Conservation (phyloP, 2,797 vertebrate genomes). For the Danio albolineatus region DNA sequence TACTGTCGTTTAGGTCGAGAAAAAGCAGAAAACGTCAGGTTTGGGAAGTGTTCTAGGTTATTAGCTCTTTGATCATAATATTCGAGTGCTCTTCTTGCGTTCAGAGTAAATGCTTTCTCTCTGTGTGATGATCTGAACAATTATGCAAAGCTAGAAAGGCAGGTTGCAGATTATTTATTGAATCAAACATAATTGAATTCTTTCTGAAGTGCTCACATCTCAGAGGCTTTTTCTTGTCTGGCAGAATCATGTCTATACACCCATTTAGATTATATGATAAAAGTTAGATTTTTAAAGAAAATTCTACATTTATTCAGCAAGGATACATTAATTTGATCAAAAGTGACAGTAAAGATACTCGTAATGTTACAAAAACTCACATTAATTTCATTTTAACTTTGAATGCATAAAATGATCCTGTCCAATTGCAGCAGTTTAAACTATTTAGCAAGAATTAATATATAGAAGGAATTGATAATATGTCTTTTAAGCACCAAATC, state of each 20-base stretch:
- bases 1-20: constrained; percentile 5
- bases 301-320: background rate
- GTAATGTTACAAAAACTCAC: background rate
- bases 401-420: background rate
- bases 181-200: constrained; percentile 63
- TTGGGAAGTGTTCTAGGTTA: constrained; percentile 59
- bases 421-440: background rate
- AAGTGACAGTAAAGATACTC: background rate
- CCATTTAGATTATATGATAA: background rate
- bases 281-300: background rate
- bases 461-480: too few species aligned
- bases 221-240: background rate
- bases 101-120: constrained; percentile 63
- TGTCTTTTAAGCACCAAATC: background rate
- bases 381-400: background rate
- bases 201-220: constrained; percentile 63
- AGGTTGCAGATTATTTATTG: constrained; percentile 78
- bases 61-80: constrained; percentile 62
- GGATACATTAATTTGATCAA: background rate
- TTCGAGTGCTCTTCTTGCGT: constrained; percentile 68
- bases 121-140: constrained; percentile 71
- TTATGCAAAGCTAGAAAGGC: constrained; percentile 73
- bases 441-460: background rate
- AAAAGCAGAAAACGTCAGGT: constrained; percentile 41
- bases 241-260: background rate